Evolutionary conservation across 2,888 invertebrate species (phyloP), one percentile per base, ranked within the genome.

Genomic region (Homarus gammarus): DNA sequence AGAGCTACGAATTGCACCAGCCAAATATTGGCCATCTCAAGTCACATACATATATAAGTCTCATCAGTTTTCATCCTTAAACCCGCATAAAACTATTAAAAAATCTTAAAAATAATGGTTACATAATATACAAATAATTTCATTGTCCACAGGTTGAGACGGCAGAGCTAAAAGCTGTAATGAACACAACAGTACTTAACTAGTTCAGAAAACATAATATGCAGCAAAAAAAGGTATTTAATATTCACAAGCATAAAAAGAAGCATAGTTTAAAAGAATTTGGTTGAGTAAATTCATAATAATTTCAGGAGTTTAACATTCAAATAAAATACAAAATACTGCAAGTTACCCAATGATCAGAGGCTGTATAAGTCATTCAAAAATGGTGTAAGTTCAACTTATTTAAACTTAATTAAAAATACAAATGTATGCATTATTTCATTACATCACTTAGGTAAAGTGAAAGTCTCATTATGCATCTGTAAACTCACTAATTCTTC

Each of bases 21-120:
- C 83, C 83, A 83, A 83, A 83, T 83, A 83, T 83, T 83, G 83
- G 83, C 83, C 70, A 83, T 31, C 44, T 44, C 31, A 70, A 31
- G 15, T 27, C 6, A 64, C 27, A 44, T 44, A 44, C 12, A 61
- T 36, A 81, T 56, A 81, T 75, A 75, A 5, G 22, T 38, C 6
- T n/a, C 6, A 81, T 56, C 18, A 81, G 31, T 40, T 70, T n/a
- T 38, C 22, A 64, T 38, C 40, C 12, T 31, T 31, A 68, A 83
- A 83, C 49, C 31, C 31, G 33, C 12, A n/a, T 44, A 70, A 68
- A 82, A 68, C 27, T 18, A 81, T 33, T n/a, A 44, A 70, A 70
- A 5, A 38, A 15, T 27, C 10, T 44, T 31, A 75, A 75, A 44
- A 31, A 15, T 49, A 75, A 40, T 49, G 12, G 44, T 44, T 44